These are phyloP conservation scores for Pterois miles DNA, from an alignment of 2,797 vertebrate species.

Conservation along the genomic window DNA sequence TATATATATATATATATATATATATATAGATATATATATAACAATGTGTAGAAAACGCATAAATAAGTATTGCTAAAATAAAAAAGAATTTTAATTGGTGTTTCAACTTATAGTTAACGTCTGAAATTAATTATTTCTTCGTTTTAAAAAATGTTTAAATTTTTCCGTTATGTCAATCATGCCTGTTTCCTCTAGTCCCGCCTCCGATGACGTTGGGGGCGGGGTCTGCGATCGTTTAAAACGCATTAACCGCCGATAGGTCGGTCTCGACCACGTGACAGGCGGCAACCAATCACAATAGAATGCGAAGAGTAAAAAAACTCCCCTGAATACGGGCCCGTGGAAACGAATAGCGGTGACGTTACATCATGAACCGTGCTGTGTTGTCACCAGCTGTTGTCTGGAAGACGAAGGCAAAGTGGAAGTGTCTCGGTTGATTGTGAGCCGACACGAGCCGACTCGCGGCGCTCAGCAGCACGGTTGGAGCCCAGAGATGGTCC, in stretches of 20 bases:
- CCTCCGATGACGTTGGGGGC: constrained; percentile 68
- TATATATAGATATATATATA: neutral
- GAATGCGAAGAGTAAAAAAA: constrained; percentile 40
- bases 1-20: neutral
- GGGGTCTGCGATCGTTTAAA: constrained; percentile 9
- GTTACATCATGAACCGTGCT: constrained; percentile 63
- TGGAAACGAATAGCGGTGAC: constrained; percentile 62
- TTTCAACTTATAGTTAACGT: neutral
- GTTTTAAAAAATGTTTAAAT: neutral
- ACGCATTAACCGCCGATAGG: constrained; percentile 57
- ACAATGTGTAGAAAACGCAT: neutral
- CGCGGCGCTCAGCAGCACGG: neutral
- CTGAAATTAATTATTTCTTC: neutral
- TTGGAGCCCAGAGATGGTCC: neutral
- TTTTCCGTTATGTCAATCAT: constrained; percentile 23
- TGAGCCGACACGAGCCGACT: neutral
- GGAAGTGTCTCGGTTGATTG: constrained; percentile 17
- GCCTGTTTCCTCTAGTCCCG: constrained; percentile 2
- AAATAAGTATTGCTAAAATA: neutral
- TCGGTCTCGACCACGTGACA: constrained; percentile 44
- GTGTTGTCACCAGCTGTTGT: constrained; percentile 82
- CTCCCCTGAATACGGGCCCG: constrained; percentile 16
- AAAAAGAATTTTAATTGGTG: neutral
- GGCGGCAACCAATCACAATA: constrained; percentile 42
- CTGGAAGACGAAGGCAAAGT: constrained; percentile 61